A percentile compares a stretch with the other conserved stretches of the same genome.
These are phyloP conservation scores for Zosterops lateralis DNA, from an alignment of 2,113 vertebrate species.

Conservation along the genomic window DNA sequence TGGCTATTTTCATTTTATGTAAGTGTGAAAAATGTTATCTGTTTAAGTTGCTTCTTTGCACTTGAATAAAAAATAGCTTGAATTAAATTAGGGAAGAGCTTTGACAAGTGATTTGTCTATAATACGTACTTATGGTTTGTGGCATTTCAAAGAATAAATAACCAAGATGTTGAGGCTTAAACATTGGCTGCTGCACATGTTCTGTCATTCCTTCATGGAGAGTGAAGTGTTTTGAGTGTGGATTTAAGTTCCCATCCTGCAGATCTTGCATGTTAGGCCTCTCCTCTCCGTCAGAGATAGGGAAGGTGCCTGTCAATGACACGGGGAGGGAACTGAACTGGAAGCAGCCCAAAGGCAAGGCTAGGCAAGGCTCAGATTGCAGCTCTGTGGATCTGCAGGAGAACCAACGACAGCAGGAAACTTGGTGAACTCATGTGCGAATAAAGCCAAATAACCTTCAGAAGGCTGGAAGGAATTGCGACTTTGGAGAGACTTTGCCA, in stretches of 20 bases:
- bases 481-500: neutral
- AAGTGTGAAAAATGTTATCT: constrained; percentile 74
- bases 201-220: constrained; percentile 49
- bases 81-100: constrained; percentile 64
- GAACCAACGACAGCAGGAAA: neutral
- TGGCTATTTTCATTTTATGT: constrained; percentile 66
- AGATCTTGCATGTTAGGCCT: neutral
- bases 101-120: constrained; percentile 74
- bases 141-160: constrained; percentile 70
- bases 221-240: neutral
- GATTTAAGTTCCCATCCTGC: neutral
- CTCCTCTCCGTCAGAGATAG: neutral
- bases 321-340: neutral
- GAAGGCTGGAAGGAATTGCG: neutral
- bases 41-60: constrained; percentile 72
- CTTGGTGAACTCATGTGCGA: accelerated
- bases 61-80: constrained; percentile 70
- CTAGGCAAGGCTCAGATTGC: neutral
- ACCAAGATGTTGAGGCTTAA: constrained; percentile 71
- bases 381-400: neutral
- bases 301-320: neutral
- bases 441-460: neutral
- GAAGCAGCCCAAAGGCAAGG: neutral
- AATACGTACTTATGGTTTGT: constrained; percentile 70
- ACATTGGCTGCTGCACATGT: constrained; percentile 71